phyloP scores from a whole-genome alignment of 2,888 invertebrate species.

The Eugnorisma glareosa region DNA sequence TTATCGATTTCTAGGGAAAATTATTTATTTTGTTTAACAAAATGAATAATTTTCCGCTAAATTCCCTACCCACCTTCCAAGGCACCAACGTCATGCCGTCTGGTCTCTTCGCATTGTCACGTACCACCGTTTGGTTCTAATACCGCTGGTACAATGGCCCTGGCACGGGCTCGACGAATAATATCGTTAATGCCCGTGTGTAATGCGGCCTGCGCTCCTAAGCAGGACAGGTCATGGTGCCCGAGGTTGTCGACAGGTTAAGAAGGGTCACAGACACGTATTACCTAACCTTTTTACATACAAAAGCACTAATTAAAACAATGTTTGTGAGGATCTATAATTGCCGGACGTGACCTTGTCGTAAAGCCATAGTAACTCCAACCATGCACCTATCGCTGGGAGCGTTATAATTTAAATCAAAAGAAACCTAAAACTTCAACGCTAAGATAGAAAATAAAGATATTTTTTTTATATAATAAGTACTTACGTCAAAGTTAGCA shows the following conservation, averaged over 20 bases:
- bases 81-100: too few relatives aligned
- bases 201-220: too few relatives aligned
- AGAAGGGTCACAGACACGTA: background rate
- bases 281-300: background rate
- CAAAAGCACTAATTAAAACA: slow-evolving; percentile 7
- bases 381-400: slow-evolving; percentile 19
- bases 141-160: too few relatives aligned
- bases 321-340: slow-evolving; percentile 1
- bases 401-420: background rate
- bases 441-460: background rate
- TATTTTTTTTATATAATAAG: background rate
- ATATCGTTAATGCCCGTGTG: too few relatives aligned
- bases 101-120: too few relatives aligned
- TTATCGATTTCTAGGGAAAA: background rate
- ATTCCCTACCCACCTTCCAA: too few relatives aligned
- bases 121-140: too few relatives aligned
- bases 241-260: too few relatives aligned
- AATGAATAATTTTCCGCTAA: too few relatives aligned
- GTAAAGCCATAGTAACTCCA: slow-evolving; percentile 9
- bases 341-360: slow-evolving; percentile 15
- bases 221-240: too few relatives aligned
- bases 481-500: background rate
- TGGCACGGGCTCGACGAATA: too few relatives aligned
- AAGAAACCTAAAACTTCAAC: background rate
- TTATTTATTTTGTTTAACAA: too few relatives aligned